Conservation (phyloP, 1,140 invertebrate genomes). For the Augochlora pura region DNA sequence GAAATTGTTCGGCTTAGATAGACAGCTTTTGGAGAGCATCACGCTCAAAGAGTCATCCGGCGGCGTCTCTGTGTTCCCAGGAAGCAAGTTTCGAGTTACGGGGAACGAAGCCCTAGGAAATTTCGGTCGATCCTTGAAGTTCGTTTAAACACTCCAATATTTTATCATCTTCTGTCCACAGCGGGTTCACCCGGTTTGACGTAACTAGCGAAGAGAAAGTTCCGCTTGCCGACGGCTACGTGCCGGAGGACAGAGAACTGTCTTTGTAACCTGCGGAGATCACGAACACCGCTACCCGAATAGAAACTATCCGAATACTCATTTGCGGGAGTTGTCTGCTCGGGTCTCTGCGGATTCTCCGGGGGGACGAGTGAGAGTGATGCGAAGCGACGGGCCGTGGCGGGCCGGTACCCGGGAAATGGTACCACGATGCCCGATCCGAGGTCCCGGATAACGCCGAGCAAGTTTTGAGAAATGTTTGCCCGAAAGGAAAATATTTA, state of each 20-base stretch:
- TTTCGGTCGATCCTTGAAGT: too few species aligned
- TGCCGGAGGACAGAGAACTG: not conserved
- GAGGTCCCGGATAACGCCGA: not conserved
- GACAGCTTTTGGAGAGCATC: too few species aligned
- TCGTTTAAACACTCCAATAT: not conserved
- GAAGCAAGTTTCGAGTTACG: too few species aligned
- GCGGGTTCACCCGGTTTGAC: not conserved
- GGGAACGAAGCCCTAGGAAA: too few species aligned
- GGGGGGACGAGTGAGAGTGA: not conserved
- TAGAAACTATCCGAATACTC: constrained; percentile 4
- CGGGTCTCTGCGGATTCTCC: not conserved
- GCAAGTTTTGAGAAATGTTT: constrained; percentile 3
- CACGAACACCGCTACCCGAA: not conserved
- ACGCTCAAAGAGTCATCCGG: too few species aligned
- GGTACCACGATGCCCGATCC: constrained; percentile 1
- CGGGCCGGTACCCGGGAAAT: not conserved
- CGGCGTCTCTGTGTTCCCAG: too few species aligned
- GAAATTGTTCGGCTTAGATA: too few species aligned
- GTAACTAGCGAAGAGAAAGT: not conserved
- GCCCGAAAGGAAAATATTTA: constrained; percentile 5
- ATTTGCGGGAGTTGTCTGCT: not conserved
- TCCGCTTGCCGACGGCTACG: not conserved
- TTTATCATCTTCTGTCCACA: not conserved
- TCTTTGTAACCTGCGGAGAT: not conserved
- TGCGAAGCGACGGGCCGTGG: not conserved